Evolutionary conservation across 2,113 vertebrate species (phyloP).

Genomic region (Cygnus atratus): DNA sequence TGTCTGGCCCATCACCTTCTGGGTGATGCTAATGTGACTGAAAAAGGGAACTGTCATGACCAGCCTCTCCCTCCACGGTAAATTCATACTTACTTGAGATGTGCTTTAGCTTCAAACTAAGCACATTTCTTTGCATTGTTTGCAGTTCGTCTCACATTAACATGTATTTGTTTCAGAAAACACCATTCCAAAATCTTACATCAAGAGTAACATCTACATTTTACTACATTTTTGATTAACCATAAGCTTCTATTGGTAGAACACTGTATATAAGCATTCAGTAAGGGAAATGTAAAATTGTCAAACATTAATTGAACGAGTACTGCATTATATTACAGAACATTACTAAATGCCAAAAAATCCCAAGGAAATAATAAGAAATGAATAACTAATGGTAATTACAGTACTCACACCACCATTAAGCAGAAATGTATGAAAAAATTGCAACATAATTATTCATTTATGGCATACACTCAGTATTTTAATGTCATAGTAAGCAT

Average conservation of each 20-base stretch:
- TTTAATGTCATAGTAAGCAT: neutral
- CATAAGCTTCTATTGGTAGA: neutral
- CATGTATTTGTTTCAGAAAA: neutral
- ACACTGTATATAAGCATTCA: neutral
- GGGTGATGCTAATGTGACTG: fast-evolving
- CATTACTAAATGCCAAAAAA: neutral
- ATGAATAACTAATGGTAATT: constrained; percentile 1
- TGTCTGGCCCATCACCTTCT: neutral
- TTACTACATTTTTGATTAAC: neutral
- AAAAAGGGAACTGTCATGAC: neutral
- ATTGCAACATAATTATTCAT: neutral
- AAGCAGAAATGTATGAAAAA: neutral
- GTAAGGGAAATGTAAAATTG: neutral
- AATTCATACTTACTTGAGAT: neutral
- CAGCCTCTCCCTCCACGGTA: neutral
- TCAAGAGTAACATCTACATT: neutral
- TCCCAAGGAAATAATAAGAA: neutral
- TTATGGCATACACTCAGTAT: neutral
- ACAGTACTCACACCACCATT: neutral
- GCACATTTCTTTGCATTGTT: neutral
- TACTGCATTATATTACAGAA: neutral
- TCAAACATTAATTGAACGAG: neutral
- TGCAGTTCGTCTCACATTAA: neutral
- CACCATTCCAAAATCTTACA: neutral
- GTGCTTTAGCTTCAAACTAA: neutral